A percentile compares a stretch with the other conserved stretches of the same genome.
These are phyloP conservation scores for Melanotus villosus DNA, from an alignment of 2,888 invertebrate genomes.

Conservation along the genomic window DNA sequence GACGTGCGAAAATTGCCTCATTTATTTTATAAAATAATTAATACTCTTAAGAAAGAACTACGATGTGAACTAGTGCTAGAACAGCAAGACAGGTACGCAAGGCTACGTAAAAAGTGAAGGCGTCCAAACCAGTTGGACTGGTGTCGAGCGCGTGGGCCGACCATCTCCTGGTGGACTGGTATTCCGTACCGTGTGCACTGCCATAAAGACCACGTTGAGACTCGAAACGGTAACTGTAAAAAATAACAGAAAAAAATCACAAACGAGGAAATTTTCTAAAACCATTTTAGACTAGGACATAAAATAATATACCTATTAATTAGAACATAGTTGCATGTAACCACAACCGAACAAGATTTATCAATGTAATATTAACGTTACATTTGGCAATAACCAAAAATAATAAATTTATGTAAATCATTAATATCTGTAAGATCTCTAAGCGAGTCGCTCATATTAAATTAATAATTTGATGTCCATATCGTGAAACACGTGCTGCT, in stretches of 20 bases:
- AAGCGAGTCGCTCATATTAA: neutral
- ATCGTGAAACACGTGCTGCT: too few relatives aligned
- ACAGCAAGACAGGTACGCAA: slow-evolving; percentile 47
- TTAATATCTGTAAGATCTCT: neutral
- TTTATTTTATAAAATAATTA: slow-evolving; percentile 44
- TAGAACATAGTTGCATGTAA: neutral
- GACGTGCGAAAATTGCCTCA: slow-evolving; percentile 40
- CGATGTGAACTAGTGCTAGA: slow-evolving; percentile 51
- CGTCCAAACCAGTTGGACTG: slow-evolving; percentile 70
- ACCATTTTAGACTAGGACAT: neutral
- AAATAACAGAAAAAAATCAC: slow-evolving; percentile 16
- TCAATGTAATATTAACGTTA: neutral
- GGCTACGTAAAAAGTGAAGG: slow-evolving; percentile 67
- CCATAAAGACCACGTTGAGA: slow-evolving; percentile 38
- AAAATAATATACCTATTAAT: neutral
- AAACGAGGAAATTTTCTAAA: slow-evolving; percentile 23
- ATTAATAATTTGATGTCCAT: too few relatives aligned
- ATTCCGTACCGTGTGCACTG: slow-evolving; percentile 44
- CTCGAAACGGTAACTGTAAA: slow-evolving; percentile 38
- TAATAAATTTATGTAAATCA: neutral
- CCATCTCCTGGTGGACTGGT: slow-evolving; percentile 62
- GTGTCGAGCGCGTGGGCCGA: slow-evolving; percentile 68
- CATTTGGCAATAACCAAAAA: neutral
- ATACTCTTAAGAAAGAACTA: slow-evolving; percentile 49
- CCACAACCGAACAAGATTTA: too few relatives aligned